Conservation (phyloP, 2,888 invertebrate species). For the Polydrusus pterygomalis region DNA sequence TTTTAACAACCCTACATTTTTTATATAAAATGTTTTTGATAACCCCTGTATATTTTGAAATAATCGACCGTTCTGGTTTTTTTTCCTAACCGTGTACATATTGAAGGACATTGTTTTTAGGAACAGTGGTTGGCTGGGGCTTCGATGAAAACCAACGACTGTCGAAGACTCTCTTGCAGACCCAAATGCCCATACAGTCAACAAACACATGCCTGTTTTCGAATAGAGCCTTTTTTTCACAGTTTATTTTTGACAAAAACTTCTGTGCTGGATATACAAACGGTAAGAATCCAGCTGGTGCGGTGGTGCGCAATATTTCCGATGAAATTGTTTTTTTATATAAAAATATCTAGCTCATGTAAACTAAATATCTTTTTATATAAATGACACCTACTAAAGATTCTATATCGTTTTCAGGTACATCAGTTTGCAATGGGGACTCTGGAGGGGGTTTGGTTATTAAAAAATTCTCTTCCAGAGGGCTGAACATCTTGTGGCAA, state of each 20-base stretch:
- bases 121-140: constrained; percentile 71
- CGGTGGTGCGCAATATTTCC: too few species aligned
- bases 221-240: constrained; percentile 77
- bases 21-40: too few species aligned
- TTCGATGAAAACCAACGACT: constrained; percentile 76
- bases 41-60: too few species aligned
- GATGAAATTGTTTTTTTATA: too few species aligned
- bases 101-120: constrained; percentile 60
- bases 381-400: neutral
- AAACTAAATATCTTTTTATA: too few species aligned
- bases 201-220: constrained; percentile 77
- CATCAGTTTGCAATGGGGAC: constrained; percentile 75
- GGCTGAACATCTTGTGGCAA: constrained; percentile 65
- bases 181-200: constrained; percentile 78
- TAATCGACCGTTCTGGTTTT: too few species aligned
- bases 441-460: constrained; percentile 71
- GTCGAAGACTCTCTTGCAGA: constrained; percentile 75
- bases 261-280: constrained; percentile 73
- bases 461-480: constrained; percentile 62
- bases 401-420: constrained; percentile 56
- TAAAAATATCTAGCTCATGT: too few species aligned
- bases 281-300: constrained; percentile 63
- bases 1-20: too few species aligned
- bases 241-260: constrained; percentile 76
- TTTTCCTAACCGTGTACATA: too few species aligned